Evolutionary conservation across 2,888 invertebrate genomes (phyloP), one percentile per base, ranked within the genome.

Genomic region (Caenorhabditis zanzibari): DNA sequence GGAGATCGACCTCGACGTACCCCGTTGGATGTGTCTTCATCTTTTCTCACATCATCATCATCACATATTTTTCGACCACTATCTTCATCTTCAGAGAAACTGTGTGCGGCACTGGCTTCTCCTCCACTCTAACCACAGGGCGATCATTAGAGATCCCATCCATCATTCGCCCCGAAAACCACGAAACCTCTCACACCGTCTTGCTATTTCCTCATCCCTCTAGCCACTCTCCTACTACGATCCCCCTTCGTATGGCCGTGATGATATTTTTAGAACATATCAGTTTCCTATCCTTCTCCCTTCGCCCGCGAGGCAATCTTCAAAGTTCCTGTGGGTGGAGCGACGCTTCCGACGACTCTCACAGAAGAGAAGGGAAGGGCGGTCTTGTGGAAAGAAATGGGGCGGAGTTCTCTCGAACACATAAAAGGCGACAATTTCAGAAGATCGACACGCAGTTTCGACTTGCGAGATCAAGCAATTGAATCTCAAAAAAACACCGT

Each of bases 391-490:
- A 71, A 77, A 71, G 38, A 52, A 59, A 26, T 68, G 24, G 61
- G 83, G 72, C 64, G 77, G 58, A 35, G 82, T 61, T 54, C 61
- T 28, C 59, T 49, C 49, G 76, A 72, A 71, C 72, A 32, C 71
- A 75, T 83, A 83, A 68, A 83, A 83, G 83, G 41, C 32, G 32
- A 5, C 58, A 58, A 14, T 66, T 68, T 79, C 52, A 49, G 72
- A 75, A 56, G 38, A 49, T 63, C 58, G 63, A 26, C 66, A 87
- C 85, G 85, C 86, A 85, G 84, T 83, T 82, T 74, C 81, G 59
- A 79, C 76, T 81, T 85, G 85, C 82, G 80, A 87, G 84, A 85
- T 84, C 81, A 82, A 82, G 81, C 72, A 80, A 84, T 84, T 84
- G 85, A 81, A 81, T 79, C 79, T 79, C 69, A 74, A 80, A 59